Percentiles rank a stretch among this genome's conserved stretches.
Conservation (phyloP, 1,140 invertebrate genomes). For the Caenorhabditis briggsae region DNA sequence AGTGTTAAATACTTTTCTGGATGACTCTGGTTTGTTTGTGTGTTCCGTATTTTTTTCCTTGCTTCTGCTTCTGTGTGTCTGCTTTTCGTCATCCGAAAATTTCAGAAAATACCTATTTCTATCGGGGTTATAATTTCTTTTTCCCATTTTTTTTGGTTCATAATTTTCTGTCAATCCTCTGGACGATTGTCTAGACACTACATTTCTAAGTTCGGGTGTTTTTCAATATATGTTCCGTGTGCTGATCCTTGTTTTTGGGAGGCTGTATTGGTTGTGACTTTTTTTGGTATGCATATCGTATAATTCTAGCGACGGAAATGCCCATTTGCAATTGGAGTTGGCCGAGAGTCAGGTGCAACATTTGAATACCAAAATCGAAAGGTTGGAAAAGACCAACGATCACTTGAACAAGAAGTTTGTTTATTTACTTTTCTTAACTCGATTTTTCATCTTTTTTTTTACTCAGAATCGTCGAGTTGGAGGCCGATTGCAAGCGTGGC, state of each 20-base stretch:
- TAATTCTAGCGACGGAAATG: slow-evolving; percentile 71
- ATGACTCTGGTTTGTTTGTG: slow-evolving; percentile 6
- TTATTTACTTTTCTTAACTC: not conserved
- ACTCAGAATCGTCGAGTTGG: slow-evolving; percentile 69
- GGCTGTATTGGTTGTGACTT: too few relatives aligned
- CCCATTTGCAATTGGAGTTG: slow-evolving; percentile 70
- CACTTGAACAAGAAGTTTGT: slow-evolving; percentile 61
- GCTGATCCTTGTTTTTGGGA: slow-evolving; percentile 13
- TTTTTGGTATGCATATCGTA: not conserved
- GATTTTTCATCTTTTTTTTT: slow-evolving; percentile 6
- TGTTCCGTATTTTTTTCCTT: slow-evolving; percentile 48
- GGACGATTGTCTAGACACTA: not conserved
- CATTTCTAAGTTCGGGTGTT: not conserved
- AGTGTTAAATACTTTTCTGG: slow-evolving; percentile 12
- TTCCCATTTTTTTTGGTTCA: slow-evolving; percentile 48
- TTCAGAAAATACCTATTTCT: not conserved
- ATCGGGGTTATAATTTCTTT: too few relatives aligned
- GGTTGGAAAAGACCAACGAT: slow-evolving; percentile 65
- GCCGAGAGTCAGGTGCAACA: slow-evolving; percentile 70
- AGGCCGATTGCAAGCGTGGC: slow-evolving; percentile 66
- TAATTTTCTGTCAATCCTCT: slow-evolving; percentile 32
- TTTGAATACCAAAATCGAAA: slow-evolving; percentile 65
- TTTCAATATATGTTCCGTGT: slow-evolving; percentile 20
- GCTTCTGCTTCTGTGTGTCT: slow-evolving; percentile 51
- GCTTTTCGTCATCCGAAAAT: not conserved